phyloP scores from a whole-genome alignment of 2,797 vertebrate species.

The Ctenosaura bakeri region DNA sequence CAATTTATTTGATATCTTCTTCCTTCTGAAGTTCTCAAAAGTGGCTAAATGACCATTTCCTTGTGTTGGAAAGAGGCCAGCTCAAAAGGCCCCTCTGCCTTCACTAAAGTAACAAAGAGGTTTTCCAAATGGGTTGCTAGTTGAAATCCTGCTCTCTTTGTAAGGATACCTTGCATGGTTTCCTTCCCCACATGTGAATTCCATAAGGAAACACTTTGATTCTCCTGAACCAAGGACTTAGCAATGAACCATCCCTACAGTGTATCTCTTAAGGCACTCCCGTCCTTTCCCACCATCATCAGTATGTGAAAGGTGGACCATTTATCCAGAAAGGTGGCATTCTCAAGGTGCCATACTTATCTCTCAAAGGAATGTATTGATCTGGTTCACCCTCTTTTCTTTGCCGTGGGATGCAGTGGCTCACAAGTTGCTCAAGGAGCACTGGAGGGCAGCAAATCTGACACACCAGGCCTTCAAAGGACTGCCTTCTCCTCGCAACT shows the following conservation, averaged over 20 bases:
- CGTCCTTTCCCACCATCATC: background rate
- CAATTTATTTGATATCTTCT: background rate
- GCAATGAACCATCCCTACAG: background rate
- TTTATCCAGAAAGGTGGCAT: background rate
- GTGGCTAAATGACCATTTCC: no score
- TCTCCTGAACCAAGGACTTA: background rate
- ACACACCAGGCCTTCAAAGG: background rate
- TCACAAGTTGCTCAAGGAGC: background rate
- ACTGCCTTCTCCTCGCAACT: background rate
- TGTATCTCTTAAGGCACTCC: background rate
- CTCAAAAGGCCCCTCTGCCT: no score
- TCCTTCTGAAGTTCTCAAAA: background rate
- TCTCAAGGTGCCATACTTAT: background rate
- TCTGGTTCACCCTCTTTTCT: background rate
- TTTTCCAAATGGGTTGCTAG: background rate
- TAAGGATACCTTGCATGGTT: background rate
- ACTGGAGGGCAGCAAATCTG: no score
- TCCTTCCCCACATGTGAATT: background rate
- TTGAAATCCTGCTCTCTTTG: background rate
- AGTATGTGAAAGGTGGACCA: background rate
- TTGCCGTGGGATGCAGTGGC: no score
- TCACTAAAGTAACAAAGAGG: no score
- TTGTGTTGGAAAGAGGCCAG: no score
- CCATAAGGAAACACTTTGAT: background rate
- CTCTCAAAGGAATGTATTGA: no score